Conservation (phyloP, 2,888 invertebrate species). For the Corythucha ciliata region DNA sequence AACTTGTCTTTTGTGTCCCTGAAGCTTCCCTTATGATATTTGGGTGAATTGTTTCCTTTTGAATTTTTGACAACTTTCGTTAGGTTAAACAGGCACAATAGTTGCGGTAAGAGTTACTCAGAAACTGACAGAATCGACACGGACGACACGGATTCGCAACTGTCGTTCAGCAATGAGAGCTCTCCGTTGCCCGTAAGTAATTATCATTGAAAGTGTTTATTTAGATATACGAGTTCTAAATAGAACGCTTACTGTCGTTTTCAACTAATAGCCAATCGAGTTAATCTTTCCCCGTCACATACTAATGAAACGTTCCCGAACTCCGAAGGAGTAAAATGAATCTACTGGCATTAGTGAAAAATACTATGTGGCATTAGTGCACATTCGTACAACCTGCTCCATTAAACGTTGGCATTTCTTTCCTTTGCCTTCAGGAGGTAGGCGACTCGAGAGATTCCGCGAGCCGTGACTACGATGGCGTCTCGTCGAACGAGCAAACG, state of each 20-base stretch:
- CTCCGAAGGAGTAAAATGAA: neutral
- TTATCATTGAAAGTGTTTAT: neutral
- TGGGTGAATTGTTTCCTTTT: neutral
- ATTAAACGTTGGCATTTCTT: no score
- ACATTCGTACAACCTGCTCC: no score
- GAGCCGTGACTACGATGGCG: constrained; percentile 32
- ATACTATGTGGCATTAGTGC: no score
- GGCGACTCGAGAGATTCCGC: constrained; percentile 39
- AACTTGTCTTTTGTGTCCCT: neutral
- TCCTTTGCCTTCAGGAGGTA: constrained; percentile 36
- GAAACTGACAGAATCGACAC: constrained; percentile 45
- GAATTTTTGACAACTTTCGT: constrained; percentile 10
- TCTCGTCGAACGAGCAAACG: no score
- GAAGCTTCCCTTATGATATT: neutral
- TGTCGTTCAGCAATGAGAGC: constrained; percentile 67
- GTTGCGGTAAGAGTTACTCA: constrained; percentile 37
- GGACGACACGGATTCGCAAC: constrained; percentile 64
- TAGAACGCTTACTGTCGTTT: no score
- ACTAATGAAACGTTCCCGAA: neutral
- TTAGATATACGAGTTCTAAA: no score
- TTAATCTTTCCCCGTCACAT: no score
- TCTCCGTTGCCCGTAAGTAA: constrained; percentile 42
- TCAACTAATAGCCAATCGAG: no score
- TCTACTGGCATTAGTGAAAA: no score
- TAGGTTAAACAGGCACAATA: constrained; percentile 43